A percentile compares a stretch with the other conserved stretches of the same genome.
Conservation (phyloP, 64 coral and sea anemone species). For the Actinia equina region DNA sequence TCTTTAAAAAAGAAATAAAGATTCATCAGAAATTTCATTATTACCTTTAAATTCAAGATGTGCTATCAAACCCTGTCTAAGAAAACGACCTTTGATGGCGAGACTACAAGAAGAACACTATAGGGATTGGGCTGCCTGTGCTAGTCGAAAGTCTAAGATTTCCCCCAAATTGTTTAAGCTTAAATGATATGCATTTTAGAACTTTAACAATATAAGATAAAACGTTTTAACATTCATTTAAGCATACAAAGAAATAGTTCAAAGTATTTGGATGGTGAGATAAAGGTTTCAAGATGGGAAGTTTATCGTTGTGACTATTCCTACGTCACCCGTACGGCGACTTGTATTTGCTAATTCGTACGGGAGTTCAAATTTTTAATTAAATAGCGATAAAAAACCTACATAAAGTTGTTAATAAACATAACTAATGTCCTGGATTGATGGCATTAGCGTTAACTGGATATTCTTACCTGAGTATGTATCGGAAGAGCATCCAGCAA, state of each 20-base stretch:
- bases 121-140: no score
- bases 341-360: no score
- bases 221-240: not conserved
- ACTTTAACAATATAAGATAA: not conserved
- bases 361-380: no score
- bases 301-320: no score
- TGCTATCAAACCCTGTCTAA: no score
- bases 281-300: not conserved
- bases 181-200: no score
- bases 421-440: not conserved
- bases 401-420: not conserved
- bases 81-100: no score
- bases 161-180: not conserved
- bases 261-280: not conserved
- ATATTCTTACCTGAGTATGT: not conserved
- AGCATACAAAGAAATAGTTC: not conserved
- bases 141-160: not conserved
- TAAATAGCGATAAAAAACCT: not conserved
- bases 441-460: not conserved
- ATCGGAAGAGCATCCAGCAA: conserved; percentile 1
- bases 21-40: not conserved
- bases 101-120: no score
- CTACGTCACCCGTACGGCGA: no score
- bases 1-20: not conserved
- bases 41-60: not conserved